A percentile compares a stretch with the other conserved stretches of the same genome.
Conservation (phyloP, 2,797 vertebrate genomes). For the Aldrovandia affinis region DNA sequence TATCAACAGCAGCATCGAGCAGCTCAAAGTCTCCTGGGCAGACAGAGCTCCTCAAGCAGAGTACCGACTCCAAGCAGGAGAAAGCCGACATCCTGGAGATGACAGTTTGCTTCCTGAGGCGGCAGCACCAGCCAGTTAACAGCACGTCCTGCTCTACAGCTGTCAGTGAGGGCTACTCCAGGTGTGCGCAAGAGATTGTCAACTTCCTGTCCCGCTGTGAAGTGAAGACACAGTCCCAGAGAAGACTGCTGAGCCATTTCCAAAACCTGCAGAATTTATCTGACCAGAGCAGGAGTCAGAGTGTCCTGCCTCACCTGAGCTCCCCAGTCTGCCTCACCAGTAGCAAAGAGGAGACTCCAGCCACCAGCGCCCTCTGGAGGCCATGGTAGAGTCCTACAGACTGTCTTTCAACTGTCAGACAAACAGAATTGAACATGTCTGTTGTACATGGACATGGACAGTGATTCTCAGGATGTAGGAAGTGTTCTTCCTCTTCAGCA, state of each 20-base stretch:
- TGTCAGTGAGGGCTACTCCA: constrained; percentile 54
- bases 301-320: constrained; percentile 47
- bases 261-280: constrained; percentile 49
- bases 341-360: constrained; percentile 46
- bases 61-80: constrained; percentile 23
- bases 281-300: constrained; percentile 46
- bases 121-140: not conserved
- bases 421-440: not conserved
- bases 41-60: constrained; percentile 27
- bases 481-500: not conserved
- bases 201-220: constrained; percentile 60
- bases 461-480: not conserved
- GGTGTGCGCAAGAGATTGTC: constrained; percentile 54
- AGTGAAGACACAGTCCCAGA: constrained; percentile 45
- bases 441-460: not conserved
- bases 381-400: constrained; percentile 52
- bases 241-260: constrained; percentile 54
- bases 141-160: constrained; percentile 12
- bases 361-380: constrained; percentile 54
- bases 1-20: constrained; percentile 44
- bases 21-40: constrained; percentile 38
- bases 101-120: constrained; percentile 20
- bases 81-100: constrained; percentile 34
- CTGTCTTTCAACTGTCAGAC: not conserved
- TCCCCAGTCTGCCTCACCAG: constrained; percentile 44